A percentile compares a stretch with the other conserved stretches of the same genome.
Conservation (phyloP, 2,113 vertebrate genomes). For the Brachionichthys hirsutus region DNA sequence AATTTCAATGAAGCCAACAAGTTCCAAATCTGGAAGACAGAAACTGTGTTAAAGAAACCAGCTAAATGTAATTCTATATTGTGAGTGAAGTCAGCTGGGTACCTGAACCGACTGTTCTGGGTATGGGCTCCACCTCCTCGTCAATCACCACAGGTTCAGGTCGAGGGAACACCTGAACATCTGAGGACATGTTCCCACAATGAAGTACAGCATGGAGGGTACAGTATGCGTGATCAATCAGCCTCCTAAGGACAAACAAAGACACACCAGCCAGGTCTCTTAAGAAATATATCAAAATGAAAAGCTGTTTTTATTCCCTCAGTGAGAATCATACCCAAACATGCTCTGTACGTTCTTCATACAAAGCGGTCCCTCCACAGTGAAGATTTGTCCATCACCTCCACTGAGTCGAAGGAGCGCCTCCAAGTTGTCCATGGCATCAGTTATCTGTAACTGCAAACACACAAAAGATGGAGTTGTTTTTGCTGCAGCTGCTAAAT, state of each 20-base stretch:
- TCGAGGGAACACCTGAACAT: constrained; percentile 97
- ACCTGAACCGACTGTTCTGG: constrained; percentile 91
- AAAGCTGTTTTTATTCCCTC: not conserved
- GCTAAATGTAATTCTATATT: not conserved
- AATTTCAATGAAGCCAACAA: constrained; percentile 97
- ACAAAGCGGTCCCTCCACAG: constrained; percentile 92
- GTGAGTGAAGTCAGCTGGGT: constrained; percentile 23
- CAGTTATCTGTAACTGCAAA: constrained; percentile 88
- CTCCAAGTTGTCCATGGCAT: constrained; percentile 92
- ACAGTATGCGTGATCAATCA: constrained; percentile 94
- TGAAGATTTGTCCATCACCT: constrained; percentile 95
- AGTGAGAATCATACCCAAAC: constrained; percentile 84
- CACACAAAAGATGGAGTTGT: not conserved
- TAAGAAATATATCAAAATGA: not conserved
- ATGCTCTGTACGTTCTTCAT: constrained; percentile 97
- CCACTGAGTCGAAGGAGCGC: constrained; percentile 90
- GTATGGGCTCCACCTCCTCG: constrained; percentile 93
- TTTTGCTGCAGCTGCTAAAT: not conserved
- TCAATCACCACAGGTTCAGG: constrained; percentile 92
- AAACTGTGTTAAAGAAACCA: not conserved
- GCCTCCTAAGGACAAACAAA: constrained; percentile 78
- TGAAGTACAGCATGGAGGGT: constrained; percentile 95
- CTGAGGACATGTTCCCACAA: constrained; percentile 93
- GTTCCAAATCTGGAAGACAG: constrained; percentile 85
- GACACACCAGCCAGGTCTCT: not conserved